These are phyloP conservation scores for Nilaparvata lugens DNA, from an alignment of 1,140 invertebrate species.

Conservation along the genomic window DNA sequence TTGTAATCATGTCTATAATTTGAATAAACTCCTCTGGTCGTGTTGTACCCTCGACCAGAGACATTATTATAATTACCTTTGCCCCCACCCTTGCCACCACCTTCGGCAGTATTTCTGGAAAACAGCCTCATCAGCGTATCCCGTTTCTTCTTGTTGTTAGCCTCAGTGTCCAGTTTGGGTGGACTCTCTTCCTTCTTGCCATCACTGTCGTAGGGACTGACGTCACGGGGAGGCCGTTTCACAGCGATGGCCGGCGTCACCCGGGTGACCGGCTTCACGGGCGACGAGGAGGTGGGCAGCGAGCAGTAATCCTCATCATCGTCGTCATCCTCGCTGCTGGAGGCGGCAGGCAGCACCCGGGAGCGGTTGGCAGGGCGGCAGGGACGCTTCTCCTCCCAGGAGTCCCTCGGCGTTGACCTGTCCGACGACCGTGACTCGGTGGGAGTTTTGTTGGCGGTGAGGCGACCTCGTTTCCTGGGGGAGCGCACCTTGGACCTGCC, in stretches of 20 bases:
- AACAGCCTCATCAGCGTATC: slow-evolving; percentile 57
- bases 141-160: slow-evolving; percentile 59
- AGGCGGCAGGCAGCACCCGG: background rate
- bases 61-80: no score
- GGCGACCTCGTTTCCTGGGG: slow-evolving; percentile 8
- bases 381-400: slow-evolving; percentile 13
- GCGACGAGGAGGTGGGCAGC: slow-evolving; percentile 17
- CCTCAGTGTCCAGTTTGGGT: slow-evolving; percentile 45
- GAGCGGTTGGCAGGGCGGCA: background rate
- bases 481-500: background rate
- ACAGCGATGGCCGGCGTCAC: slow-evolving; percentile 19
- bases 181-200: slow-evolving; percentile 35
- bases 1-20: no score
- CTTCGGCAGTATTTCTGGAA: slow-evolving; percentile 44
- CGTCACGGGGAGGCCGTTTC: slow-evolving; percentile 19
- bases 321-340: slow-evolving; percentile 23
- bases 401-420: slow-evolving; percentile 13
- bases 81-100: slow-evolving; percentile 47
- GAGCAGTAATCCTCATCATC: slow-evolving; percentile 10
- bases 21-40: no score
- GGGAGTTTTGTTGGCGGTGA: slow-evolving; percentile 10
- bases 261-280: slow-evolving; percentile 22
- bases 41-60: no score
- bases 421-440: slow-evolving; percentile 18
- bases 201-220: slow-evolving; percentile 18